phyloP scores from a whole-genome alignment of 2,888 invertebrate species.

The Epicampocera succincta region DNA sequence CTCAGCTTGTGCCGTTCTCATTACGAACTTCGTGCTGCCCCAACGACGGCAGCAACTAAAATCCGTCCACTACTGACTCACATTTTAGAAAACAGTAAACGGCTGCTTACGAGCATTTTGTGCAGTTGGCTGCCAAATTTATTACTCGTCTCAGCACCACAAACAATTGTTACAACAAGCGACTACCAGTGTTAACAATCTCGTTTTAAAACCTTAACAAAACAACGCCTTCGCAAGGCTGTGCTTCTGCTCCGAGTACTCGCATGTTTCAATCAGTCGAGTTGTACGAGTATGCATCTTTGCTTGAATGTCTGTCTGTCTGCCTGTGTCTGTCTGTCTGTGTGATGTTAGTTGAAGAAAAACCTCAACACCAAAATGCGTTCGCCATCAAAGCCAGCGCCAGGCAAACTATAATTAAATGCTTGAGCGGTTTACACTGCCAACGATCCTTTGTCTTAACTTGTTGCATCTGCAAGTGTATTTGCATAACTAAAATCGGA shows the following conservation, averaged over 20 bases:
- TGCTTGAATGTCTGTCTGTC: too few relatives aligned
- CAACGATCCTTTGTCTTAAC: neutral
- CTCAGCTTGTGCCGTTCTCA: constrained; percentile 50
- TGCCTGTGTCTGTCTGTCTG: neutral
- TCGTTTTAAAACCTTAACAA: constrained; percentile 30
- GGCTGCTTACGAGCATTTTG: constrained; percentile 9
- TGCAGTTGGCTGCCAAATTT: constrained; percentile 46
- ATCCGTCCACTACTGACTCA: constrained; percentile 9
- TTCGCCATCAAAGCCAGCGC: constrained; percentile 33
- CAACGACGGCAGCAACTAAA: constrained; percentile 32
- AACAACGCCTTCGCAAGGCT: constrained; percentile 50
- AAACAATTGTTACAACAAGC: constrained; percentile 19
- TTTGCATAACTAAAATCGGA: too few relatives aligned
- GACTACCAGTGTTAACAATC: constrained; percentile 54
- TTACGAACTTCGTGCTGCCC: constrained; percentile 38
- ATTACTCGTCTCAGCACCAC: constrained; percentile 11
- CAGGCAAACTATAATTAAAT: constrained; percentile 18
- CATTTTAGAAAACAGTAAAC: constrained; percentile 32
- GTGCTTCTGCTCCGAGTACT: constrained; percentile 5
- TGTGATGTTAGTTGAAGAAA: constrained; percentile 3
- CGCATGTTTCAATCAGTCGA: constrained; percentile 4
- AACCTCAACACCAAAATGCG: constrained; percentile 56
- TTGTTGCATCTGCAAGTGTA: too few relatives aligned
- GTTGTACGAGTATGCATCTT: neutral
- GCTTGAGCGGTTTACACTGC: constrained; percentile 11